Percentiles rank a stretch among this genome's conserved stretches.
Conservation (phyloP, 92 coral and sea anemone species). For the Isaurus tuberculatus region DNA sequence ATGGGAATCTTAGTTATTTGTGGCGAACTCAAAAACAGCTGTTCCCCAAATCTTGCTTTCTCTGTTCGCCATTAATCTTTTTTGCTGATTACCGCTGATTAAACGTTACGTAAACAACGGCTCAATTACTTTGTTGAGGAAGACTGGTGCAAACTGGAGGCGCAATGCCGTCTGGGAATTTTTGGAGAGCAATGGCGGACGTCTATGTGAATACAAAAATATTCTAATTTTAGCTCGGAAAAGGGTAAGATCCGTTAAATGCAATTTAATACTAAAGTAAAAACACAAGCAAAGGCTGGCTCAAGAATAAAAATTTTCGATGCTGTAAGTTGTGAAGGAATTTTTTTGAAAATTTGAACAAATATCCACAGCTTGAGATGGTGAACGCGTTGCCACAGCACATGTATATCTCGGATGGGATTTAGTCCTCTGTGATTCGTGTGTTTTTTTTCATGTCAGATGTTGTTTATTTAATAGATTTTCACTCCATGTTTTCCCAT, state of each 20-base stretch:
- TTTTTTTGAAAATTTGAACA: background rate
- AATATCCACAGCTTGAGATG: background rate
- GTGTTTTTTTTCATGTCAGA: background rate
- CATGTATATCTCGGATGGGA: background rate
- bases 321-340: background rate
- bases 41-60: background rate
- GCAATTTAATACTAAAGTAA: background rate
- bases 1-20: background rate
- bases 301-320: background rate
- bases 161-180: slow-evolving; percentile 14
- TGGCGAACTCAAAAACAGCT: background rate
- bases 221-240: background rate
- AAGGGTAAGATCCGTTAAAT: slow-evolving; percentile 13
- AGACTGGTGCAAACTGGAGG: background rate
- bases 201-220: background rate
- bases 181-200: slow-evolving; percentile 35
- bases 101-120: slow-evolving; percentile 46
- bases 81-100: slow-evolving; percentile 45
- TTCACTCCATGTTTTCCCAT: background rate
- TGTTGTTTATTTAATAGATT: background rate
- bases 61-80: slow-evolving; percentile 30
- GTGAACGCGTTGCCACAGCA: background rate
- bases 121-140: slow-evolving; percentile 35
- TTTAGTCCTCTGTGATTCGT: background rate
- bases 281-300: background rate